Evolutionary conservation across 2,888 invertebrate species (phyloP).

Genomic region (Thymelicus sylvestris): DNA sequence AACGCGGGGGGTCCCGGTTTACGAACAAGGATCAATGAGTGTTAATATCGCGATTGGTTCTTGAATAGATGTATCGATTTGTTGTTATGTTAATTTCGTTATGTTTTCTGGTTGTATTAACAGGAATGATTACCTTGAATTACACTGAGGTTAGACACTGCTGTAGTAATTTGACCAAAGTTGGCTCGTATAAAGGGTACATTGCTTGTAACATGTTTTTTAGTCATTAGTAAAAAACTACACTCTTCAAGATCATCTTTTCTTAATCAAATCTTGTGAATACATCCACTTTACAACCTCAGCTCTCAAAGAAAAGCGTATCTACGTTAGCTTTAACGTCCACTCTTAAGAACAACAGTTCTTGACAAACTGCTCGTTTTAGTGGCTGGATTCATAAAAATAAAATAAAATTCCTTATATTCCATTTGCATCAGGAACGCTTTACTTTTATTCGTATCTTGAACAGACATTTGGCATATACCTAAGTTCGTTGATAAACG

Average conservation of each 20-base stretch:
- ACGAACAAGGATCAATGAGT: slow-evolving; percentile 24
- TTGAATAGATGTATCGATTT: slow-evolving; percentile 24
- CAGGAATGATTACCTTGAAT: too few relatives aligned
- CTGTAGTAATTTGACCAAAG: too few relatives aligned
- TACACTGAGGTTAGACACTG: too few relatives aligned
- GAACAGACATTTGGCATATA: slow-evolving; percentile 27
- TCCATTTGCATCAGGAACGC: not conserved
- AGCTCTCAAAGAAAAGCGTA: too few relatives aligned
- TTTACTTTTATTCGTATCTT: not conserved
- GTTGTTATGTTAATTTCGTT: slow-evolving; percentile 8
- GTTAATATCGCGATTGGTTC: slow-evolving; percentile 23
- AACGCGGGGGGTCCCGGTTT: slow-evolving; percentile 65
- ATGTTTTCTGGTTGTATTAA: not conserved
- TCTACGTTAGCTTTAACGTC: not conserved
- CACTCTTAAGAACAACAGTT: too few relatives aligned
- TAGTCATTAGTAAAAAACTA: too few relatives aligned
- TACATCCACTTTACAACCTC: too few relatives aligned
- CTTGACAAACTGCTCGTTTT: not conserved
- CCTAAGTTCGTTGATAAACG: slow-evolving; percentile 10
- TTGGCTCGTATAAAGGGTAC: too few relatives aligned
- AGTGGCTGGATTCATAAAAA: not conserved
- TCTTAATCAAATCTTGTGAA: too few relatives aligned
- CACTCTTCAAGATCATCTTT: too few relatives aligned
- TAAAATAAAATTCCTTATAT: not conserved
- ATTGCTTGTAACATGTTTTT: too few relatives aligned